Percentiles rank a stretch among this genome's conserved stretches.
phyloP scores from a whole-genome alignment of 1,140 invertebrate genomes.

The Zaprionus vittiger region DNA sequence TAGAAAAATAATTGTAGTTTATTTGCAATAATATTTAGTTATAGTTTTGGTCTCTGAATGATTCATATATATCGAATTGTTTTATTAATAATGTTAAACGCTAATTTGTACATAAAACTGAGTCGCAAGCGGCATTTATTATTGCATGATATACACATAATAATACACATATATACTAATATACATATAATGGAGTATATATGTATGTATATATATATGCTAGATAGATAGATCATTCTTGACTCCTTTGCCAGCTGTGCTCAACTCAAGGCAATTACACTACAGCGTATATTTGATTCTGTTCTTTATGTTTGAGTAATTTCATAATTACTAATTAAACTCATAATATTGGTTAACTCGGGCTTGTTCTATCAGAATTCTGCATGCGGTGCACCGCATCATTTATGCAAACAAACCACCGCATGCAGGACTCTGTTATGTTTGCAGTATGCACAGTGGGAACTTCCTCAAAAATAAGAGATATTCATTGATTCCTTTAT shows the following conservation, averaged over 20 bases:
- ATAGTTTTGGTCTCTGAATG: constrained; percentile 64
- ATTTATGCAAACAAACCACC: neutral
- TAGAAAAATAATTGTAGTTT: constrained; percentile 66
- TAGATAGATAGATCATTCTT: neutral
- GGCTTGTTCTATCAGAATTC: neutral
- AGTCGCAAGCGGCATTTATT: constrained; percentile 78
- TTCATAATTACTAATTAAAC: neutral
- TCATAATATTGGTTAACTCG: constrained; percentile 34
- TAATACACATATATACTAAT: neutral
- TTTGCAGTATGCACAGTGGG: neutral
- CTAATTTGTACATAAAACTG: constrained; percentile 81
- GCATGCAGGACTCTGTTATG: neutral
- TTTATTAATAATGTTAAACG: constrained; percentile 60
- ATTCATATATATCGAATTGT: constrained; percentile 62
- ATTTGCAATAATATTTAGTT: constrained; percentile 33
- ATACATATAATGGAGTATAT: neutral
- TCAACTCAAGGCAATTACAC: constrained; percentile 42
- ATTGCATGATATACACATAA: constrained; percentile 55
- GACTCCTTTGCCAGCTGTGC: neutral
- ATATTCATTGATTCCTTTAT: neutral
- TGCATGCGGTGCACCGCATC: neutral
- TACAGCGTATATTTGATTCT: constrained; percentile 16
- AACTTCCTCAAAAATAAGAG: neutral
- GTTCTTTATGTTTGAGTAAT: neutral
- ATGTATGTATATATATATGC: neutral